Evolutionary conservation across 2,888 invertebrate genomes (phyloP).

Genomic region (Cabera pusaria): DNA sequence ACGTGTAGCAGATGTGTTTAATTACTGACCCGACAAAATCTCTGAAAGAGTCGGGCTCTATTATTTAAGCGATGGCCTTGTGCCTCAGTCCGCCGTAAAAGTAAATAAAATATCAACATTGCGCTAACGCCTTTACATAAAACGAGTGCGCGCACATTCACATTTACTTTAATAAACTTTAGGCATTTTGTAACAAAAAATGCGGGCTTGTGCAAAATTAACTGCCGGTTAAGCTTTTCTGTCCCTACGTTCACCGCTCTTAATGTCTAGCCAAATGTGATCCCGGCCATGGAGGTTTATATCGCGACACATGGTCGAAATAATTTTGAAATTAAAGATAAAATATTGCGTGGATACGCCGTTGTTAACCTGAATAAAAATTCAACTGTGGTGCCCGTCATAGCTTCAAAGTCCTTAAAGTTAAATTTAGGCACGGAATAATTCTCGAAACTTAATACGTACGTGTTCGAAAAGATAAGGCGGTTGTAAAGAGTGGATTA

Average conservation of each 20-base stretch:
- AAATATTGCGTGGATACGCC: slow-evolving; percentile 46
- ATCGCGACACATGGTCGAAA: slow-evolving; percentile 60
- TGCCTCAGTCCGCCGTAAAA: slow-evolving; percentile 59
- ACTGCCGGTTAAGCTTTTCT: slow-evolving; percentile 66
- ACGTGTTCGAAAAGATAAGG: slow-evolving; percentile 46
- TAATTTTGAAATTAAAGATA: slow-evolving; percentile 67
- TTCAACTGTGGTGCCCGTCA: slow-evolving; percentile 40
- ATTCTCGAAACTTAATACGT: slow-evolving; percentile 47
- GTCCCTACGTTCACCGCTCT: slow-evolving; percentile 42
- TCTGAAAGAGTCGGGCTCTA: slow-evolving; percentile 68
- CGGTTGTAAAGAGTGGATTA: slow-evolving; percentile 47
- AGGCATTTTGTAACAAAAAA: slow-evolving; percentile 65
- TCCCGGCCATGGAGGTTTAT: slow-evolving; percentile 53
- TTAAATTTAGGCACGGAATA: slow-evolving; percentile 26
- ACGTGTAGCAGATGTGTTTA: slow-evolving; percentile 77
- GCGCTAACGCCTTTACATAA: slow-evolving; percentile 61
- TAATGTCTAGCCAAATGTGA: slow-evolving; percentile 62
- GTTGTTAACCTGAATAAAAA: slow-evolving; percentile 52
- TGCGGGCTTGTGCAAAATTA: slow-evolving; percentile 60
- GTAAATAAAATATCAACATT: slow-evolving; percentile 78
- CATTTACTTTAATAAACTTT: slow-evolving; percentile 72
- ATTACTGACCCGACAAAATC: slow-evolving; percentile 76
- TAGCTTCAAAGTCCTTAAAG: slow-evolving; percentile 37
- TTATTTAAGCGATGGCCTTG: slow-evolving; percentile 61
- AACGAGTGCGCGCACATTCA: slow-evolving; percentile 62